phyloP scores from a whole-genome alignment of 2,888 invertebrate genomes.

The Spisula subtruncata region DNA sequence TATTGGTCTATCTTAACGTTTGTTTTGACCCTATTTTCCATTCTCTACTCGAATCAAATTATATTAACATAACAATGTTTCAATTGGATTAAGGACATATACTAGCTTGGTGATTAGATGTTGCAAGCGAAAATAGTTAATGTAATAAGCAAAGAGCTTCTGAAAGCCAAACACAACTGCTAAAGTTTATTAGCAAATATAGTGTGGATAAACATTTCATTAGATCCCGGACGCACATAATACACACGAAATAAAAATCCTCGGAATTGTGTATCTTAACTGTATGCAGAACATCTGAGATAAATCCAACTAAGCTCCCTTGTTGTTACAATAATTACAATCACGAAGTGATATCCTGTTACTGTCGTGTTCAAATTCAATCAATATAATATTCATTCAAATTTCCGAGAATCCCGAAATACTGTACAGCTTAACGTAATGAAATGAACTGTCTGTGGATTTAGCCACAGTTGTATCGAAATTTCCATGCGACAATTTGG shows the following conservation, averaged over 20 bases:
- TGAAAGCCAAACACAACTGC: too few species aligned
- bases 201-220: too few species aligned
- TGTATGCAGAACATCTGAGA: not conserved
- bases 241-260: not conserved
- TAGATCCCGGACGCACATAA: too few species aligned
- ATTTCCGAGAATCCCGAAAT: not conserved
- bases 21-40: too few species aligned
- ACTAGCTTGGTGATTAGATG: too few species aligned
- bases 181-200: too few species aligned
- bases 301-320: not conserved
- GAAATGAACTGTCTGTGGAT: not conserved
- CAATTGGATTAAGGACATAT: too few species aligned
- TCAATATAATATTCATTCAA: constrained; percentile 6
- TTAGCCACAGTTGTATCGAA: not conserved
- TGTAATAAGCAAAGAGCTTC: too few species aligned
- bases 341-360: not conserved
- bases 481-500: constrained; percentile 7
- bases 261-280: not conserved
- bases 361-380: not conserved
- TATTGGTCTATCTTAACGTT: too few species aligned
- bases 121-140: too few species aligned
- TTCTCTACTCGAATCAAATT: too few species aligned
- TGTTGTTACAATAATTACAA: constrained; percentile 3
- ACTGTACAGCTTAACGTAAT: not conserved
- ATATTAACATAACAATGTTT: too few species aligned